Evolutionary conservation across 1,140 invertebrate species (phyloP), one percentile per base, ranked within the genome.

Genomic region (Magallana angulata): DNA sequence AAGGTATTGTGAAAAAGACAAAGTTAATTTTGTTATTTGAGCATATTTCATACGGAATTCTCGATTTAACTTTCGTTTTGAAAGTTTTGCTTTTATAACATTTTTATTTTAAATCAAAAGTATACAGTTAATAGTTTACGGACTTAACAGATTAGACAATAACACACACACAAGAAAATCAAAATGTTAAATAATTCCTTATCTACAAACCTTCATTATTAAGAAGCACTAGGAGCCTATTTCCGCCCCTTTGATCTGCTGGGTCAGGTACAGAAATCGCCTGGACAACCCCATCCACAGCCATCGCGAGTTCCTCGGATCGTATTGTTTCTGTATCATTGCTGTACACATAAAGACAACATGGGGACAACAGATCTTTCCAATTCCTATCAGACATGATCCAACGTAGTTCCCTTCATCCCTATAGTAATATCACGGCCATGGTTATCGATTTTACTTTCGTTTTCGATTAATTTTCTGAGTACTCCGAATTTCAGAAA

Each of bases 191-290:
- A 48, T 2, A 48, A 4, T 48, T 48, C 36, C 5, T 48, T 4
- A 48, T 12, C 30, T 36, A 64, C 68, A 30, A 30, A 76, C 68
- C 18, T 4, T 11, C 18, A 30, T 76, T 24, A 4, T 36, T 36
- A 36, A 76, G 36, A 1, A 76, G 68, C 18, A 76, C 18, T 12
- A 76, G 7, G 24, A 76, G 11, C 36, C 68, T 76, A 3, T 24
- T 11, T 24, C 68, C 68, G 68, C 68, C 68, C 68, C 24, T 76
- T 11, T 24, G 68, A 76, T 76, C 68, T 24, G 68, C 68, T 36
- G 68, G 68, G 8, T 76, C 68, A 3, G 68, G 68, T 12, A 76
- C 24, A 76, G 7, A 36, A 8, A 76, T 24, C 18, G 24, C 68
- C 9, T 8, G 8, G 68, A 8, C 12, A 30, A 24, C 18, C 11